Evolutionary conservation across 2,797 vertebrate genomes (phyloP).

Genomic region (Sandelia bainsii): DNA sequence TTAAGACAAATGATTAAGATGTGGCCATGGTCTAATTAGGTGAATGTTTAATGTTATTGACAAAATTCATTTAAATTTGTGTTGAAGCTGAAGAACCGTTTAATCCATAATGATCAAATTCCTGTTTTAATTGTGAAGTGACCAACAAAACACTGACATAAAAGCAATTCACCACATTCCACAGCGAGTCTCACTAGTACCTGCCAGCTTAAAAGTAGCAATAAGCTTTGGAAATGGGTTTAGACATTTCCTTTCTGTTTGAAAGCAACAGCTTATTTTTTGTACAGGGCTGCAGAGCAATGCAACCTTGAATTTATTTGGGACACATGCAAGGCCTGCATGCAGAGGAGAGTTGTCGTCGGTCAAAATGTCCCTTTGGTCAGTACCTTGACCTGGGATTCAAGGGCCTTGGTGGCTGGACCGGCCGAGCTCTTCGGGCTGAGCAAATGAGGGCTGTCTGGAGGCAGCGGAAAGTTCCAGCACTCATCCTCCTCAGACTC

Average conservation of each 20-base stretch:
- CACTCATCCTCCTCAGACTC: slow-evolving; percentile 79
- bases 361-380: slow-evolving; percentile 35
- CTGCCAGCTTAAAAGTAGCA: slow-evolving; percentile 24
- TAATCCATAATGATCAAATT: neutral
- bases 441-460: slow-evolving; percentile 65
- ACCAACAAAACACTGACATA: slow-evolving; percentile 6
- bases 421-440: slow-evolving; percentile 76
- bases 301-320: slow-evolving; percentile 18
- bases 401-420: slow-evolving; percentile 62
- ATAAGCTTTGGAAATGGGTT: slow-evolving; percentile 45
- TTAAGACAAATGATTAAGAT: neutral
- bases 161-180: neutral
- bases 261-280: slow-evolving; percentile 43
- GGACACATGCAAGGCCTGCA: slow-evolving; percentile 69
- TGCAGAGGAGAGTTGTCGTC: slow-evolving; percentile 49
- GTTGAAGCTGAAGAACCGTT: neutral
- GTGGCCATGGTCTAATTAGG: neutral
- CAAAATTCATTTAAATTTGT: neutral
- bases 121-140: neutral
- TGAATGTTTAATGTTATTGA: neutral
- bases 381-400: slow-evolving; percentile 75
- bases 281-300: slow-evolving; percentile 30
- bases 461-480: slow-evolving; percentile 86
- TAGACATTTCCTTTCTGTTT: slow-evolving; percentile 24
- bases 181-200: slow-evolving; percentile 4